phyloP scores from a whole-genome alignment of 2,888 invertebrate genomes.

The Cremastobaeus sp. region DNA sequence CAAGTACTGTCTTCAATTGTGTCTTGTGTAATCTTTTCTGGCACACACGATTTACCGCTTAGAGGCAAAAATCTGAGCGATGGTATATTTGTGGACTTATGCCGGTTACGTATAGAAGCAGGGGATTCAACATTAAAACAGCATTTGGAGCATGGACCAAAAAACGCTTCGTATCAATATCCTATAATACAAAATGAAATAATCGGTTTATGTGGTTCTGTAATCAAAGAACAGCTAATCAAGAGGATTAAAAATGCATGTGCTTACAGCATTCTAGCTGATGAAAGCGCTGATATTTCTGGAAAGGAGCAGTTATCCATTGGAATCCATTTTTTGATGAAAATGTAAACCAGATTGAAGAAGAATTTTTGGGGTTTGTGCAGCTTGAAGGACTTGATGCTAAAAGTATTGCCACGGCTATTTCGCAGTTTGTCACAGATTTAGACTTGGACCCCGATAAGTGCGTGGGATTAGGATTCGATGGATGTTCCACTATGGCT shows the following conservation, averaged over 20 bases:
- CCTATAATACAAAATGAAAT: slow-evolving; percentile 71
- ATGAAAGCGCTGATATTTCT: slow-evolving; percentile 62
- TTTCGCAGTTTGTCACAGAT: background rate
- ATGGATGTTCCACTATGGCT: slow-evolving; percentile 68
- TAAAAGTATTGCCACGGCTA: background rate
- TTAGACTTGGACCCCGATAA: background rate
- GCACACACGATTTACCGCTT: slow-evolving; percentile 64
- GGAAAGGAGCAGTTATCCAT: slow-evolving; percentile 64
- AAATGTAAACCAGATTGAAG: background rate
- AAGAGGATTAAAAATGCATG: slow-evolving; percentile 62
- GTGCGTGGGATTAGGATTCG: slow-evolving; percentile 62
- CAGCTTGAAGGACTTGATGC: background rate
- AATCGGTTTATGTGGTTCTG: slow-evolving; percentile 64
- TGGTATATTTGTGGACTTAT: slow-evolving; percentile 64
- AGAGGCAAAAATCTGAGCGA: slow-evolving; percentile 55
- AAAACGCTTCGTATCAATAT: slow-evolving; percentile 67
- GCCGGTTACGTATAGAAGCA: slow-evolving; percentile 63
- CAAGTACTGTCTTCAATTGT: too few species aligned
- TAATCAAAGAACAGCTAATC: slow-evolving; percentile 65
- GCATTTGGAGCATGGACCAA: slow-evolving; percentile 64
- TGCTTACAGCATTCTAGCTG: slow-evolving; percentile 64
- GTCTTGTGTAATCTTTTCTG: slow-evolving; percentile 66
- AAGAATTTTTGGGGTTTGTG: background rate
- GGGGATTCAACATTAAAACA: too few species aligned
- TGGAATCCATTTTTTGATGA: slow-evolving; percentile 62